A percentile compares a stretch with the other conserved stretches of the same genome.
phyloP scores from a whole-genome alignment of 2,113 vertebrate genomes.

The Anhinga anhinga region DNA sequence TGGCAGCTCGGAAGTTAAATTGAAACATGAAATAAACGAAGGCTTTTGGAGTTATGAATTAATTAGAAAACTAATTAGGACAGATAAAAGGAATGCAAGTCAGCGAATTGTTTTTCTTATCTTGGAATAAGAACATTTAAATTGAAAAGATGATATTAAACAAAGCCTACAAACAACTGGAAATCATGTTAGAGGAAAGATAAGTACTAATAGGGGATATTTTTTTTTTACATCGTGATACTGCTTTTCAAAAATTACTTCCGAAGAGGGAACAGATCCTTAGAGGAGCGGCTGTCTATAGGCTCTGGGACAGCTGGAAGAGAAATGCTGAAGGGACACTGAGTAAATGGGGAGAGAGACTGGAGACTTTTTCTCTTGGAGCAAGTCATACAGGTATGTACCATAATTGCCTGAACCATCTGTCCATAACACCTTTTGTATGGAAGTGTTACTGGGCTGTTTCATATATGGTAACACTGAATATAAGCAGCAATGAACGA shows the following conservation, averaged over 20 bases:
- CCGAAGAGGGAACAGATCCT: not conserved
- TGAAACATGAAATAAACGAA: conserved; percentile 62
- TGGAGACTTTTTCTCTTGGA: not conserved
- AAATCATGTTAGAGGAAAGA: conserved; percentile 9
- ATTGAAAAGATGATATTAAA: conserved; percentile 53
- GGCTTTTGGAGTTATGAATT: conserved; percentile 52
- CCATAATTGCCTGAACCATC: not conserved
- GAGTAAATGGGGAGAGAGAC: not conserved
- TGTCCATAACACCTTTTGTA: not conserved
- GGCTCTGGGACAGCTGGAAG: not conserved
- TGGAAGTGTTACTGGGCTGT: not conserved
- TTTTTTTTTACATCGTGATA: not conserved
- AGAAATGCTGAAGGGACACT: not conserved
- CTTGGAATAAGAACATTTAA: conserved; percentile 47
- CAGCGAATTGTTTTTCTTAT: conserved; percentile 53
- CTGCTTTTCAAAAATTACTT: not conserved
- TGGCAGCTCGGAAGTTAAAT: conserved; percentile 20
- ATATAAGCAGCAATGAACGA: not conserved
- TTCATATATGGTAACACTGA: not conserved
- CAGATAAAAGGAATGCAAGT: conserved; percentile 26
- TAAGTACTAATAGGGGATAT: conserved; percentile 1
- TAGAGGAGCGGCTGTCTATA: not conserved
- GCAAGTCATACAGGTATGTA: not conserved
- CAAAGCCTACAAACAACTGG: conserved; percentile 34
- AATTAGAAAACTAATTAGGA: conserved; percentile 63